phyloP scores from a whole-genome alignment of 2,113 vertebrate genomes.

The Leptobrachium ailaonicum region DNA sequence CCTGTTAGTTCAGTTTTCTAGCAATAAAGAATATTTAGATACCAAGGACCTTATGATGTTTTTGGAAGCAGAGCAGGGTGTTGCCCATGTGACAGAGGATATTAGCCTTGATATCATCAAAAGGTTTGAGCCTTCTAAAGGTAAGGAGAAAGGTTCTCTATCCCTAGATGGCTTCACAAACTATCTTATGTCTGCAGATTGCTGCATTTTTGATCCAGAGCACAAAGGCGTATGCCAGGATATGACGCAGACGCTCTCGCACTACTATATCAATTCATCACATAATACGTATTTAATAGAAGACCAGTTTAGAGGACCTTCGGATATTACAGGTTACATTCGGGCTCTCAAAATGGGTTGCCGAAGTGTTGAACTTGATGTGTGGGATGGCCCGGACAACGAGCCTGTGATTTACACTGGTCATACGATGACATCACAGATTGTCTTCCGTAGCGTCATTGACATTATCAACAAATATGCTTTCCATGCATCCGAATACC shows the following conservation, averaged over 20 bases:
- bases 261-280: slow-evolving; percentile 97
- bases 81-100: slow-evolving; percentile 92
- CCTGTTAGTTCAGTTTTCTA: slow-evolving; percentile 97
- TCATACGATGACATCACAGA: slow-evolving; percentile 96
- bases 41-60: slow-evolving; percentile 98
- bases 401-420: slow-evolving; percentile 96
- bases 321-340: slow-evolving; percentile 96
- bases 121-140: slow-evolving; percentile 89
- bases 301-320: slow-evolving; percentile 95
- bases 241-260: slow-evolving; percentile 93
- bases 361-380: slow-evolving; percentile 91
- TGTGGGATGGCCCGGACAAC: slow-evolving; percentile 95
- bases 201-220: slow-evolving; percentile 95
- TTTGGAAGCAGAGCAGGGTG: slow-evolving; percentile 96
- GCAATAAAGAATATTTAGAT: slow-evolving; percentile 97
- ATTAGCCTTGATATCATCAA: slow-evolving; percentile 92
- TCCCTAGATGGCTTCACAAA: slow-evolving; percentile 95
- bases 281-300: slow-evolving; percentile 98
- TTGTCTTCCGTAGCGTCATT: slow-evolving; percentile 90
- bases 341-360: slow-evolving; percentile 97
- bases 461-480: slow-evolving; percentile 94
- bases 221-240: slow-evolving; percentile 95
- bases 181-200: slow-evolving; percentile 94
- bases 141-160: slow-evolving; percentile 87
- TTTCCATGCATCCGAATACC: slow-evolving; percentile 92